Percentiles rank a stretch among this genome's conserved stretches.
These are phyloP conservation scores for Clostera curtula DNA, from an alignment of 2,888 invertebrate genomes.

Conservation along the genomic window DNA sequence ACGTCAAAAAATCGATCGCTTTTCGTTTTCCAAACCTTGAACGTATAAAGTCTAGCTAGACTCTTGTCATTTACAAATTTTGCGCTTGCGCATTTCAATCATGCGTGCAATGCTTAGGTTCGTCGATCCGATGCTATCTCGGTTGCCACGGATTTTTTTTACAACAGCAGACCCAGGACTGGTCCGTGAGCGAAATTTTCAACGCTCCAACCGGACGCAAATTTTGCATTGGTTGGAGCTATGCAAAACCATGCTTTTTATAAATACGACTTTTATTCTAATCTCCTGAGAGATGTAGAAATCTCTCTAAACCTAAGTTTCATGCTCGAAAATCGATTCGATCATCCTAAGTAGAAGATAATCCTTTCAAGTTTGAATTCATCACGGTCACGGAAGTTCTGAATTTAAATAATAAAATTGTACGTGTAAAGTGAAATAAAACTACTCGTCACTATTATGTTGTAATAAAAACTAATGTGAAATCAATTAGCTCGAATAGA, in stretches of 20 bases:
- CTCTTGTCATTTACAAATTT: slow-evolving; percentile 62
- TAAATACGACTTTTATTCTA: slow-evolving; percentile 44
- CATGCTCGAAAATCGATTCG: slow-evolving; percentile 42
- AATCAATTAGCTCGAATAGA: slow-evolving; percentile 44
- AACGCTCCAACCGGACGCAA: slow-evolving; percentile 46
- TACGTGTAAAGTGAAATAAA: slow-evolving; percentile 18
- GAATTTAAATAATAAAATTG: slow-evolving; percentile 15
- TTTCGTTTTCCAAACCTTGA: slow-evolving; percentile 48
- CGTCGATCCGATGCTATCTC: slow-evolving; percentile 55
- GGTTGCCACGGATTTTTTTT: slow-evolving; percentile 38
- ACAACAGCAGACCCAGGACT: slow-evolving; percentile 32
- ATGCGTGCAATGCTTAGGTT: slow-evolving; percentile 57
- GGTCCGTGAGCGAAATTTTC: slow-evolving; percentile 60
- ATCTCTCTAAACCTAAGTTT: slow-evolving; percentile 38
- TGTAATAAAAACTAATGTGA: slow-evolving; percentile 39
- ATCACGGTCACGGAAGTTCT: slow-evolving; percentile 27
- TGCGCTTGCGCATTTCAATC: slow-evolving; percentile 64
- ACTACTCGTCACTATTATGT: slow-evolving; percentile 22
- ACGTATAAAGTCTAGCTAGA: slow-evolving; percentile 62
- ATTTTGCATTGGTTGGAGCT: slow-evolving; percentile 51
- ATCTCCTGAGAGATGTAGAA: slow-evolving; percentile 34
- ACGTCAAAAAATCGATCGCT: slow-evolving; percentile 36
- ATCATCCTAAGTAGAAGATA: slow-evolving; percentile 11
- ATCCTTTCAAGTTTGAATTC: slow-evolving; percentile 12
- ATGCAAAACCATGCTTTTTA: slow-evolving; percentile 49